These are phyloP conservation scores for Cheiracanthium punctorium DNA, from an alignment of 2,888 invertebrate genomes.

Conservation along the genomic window DNA sequence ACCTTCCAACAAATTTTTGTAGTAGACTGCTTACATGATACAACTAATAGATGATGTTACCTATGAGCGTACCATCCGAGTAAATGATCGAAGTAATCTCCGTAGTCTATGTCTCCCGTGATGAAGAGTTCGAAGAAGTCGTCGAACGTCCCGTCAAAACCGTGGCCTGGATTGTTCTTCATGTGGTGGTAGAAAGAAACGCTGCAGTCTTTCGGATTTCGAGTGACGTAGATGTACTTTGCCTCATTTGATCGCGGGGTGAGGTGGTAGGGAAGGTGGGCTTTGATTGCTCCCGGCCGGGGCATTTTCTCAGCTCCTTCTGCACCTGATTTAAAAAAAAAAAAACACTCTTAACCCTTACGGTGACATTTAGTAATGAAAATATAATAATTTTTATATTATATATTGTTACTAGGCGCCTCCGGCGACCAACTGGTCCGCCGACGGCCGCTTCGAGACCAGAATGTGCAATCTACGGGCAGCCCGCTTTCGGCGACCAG, in stretches of 20 bases:
- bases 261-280: slow-evolving; percentile 73
- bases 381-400: too few species aligned
- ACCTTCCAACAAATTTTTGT: too few species aligned
- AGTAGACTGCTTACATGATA: too few species aligned
- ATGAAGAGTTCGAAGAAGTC: slow-evolving; percentile 76
- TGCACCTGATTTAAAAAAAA: slow-evolving; percentile 45
- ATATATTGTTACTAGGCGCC: too few species aligned
- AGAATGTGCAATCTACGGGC: too few species aligned
- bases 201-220: slow-evolving; percentile 77
- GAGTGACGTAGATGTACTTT: slow-evolving; percentile 76
- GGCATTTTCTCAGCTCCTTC: slow-evolving; percentile 45
- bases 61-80: slow-evolving; percentile 60
- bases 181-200: slow-evolving; percentile 76
- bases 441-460: too few species aligned
- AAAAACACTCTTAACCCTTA: not conserved
- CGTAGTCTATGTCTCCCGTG: slow-evolving; percentile 74
- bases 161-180: slow-evolving; percentile 7
- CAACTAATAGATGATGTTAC: slow-evolving; percentile 49
- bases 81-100: slow-evolving; percentile 70
- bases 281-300: slow-evolving; percentile 68
- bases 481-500: too few species aligned
- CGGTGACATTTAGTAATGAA: too few species aligned
- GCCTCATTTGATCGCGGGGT: slow-evolving; percentile 65
- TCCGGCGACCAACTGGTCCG: too few species aligned
- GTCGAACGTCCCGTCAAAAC: slow-evolving; percentile 71